Base-by-base conservation (phyloP, 35 echinoderm and acorn worm species). In the Eucidaris tribuloides region DNA sequence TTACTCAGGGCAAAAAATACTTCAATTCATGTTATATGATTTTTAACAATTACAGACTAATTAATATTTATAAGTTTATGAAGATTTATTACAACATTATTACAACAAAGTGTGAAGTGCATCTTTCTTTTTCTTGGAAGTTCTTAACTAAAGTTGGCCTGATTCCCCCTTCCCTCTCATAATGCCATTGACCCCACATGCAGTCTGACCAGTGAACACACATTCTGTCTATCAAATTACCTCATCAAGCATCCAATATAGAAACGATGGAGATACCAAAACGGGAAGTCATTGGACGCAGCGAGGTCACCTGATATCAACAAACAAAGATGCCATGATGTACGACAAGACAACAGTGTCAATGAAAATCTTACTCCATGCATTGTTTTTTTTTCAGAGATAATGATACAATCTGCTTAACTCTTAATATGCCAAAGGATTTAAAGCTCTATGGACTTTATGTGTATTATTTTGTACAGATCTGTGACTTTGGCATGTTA, bases 241-340 rank as follows among this genome's bases (percentile, higher is more conserved):
- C 68, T 74, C 68, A 74, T 74, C 14, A 74, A 5, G 41, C 68
- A 74, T 0, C 68, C 68, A 19, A 74, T 5, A 74, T 74, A 74
- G 68, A 74, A 74, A 44, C 24, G 68, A 42, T 74, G 68, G 28
- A 74, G 29, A 41, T 74, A 74, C 68, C 68, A 74, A 36, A 41
- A 44, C 35, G 37, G 68, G 44, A 74, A 74, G 25, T 38, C 37
- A 22, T 33, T 24, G 38, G 68, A 74, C 24, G 68, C 38, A 22
- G n/a, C 44, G 24, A 74, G 68, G 37, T 74, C 68, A 74, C 68
- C 68, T 74, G 68, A 42, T 27, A 19, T 42, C 24, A 72, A 23
- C 1, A 5, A 63, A 31, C 22, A 61, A 61, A 61, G 30, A 28
- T 19, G 1, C 30, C n/a, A 17, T 4, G 56, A 28, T 24, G 7